Evolutionary conservation across 1,140 invertebrate species (phyloP).

Genomic region (Drosophila parabipectinata): DNA sequence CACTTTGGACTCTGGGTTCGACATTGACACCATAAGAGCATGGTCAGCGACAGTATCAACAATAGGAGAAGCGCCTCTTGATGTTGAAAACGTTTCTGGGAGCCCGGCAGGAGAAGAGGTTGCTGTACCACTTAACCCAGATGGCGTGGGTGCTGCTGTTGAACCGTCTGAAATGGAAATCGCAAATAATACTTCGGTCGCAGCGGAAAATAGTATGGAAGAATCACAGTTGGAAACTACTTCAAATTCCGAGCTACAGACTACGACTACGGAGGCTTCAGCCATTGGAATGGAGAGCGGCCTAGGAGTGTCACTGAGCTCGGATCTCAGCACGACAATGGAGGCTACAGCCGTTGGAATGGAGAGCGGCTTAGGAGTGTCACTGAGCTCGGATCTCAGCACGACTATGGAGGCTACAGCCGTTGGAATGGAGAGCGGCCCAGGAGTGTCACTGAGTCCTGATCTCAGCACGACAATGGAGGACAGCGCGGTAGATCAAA

Average conservation of each 20-base stretch:
- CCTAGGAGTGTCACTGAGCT: too few species aligned
- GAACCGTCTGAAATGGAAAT: neutral
- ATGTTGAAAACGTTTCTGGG: conserved; percentile 2
- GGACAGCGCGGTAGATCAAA: neutral
- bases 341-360: too few species aligned
- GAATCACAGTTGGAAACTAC: neutral
- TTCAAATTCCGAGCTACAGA: neutral
- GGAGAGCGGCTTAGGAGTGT: too few species aligned
- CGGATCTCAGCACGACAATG: too few species aligned
- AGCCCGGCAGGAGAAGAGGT: neutral
- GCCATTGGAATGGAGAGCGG: too few species aligned
- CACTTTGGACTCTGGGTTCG: conserved; percentile 61
- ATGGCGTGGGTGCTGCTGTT: neutral
- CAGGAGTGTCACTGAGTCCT: neutral
- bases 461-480: conserved; percentile 5
- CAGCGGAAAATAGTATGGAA: neutral
- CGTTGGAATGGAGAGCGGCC: neutral
- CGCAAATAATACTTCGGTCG: neutral
- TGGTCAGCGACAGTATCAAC: conserved; percentile 9
- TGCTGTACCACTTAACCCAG: neutral
- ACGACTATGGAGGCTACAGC: neutral
- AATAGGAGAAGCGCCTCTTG: conserved; percentile 8
- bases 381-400: too few species aligned
- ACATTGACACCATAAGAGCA: conserved; percentile 34
- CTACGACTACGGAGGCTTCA: neutral